These are phyloP conservation scores for Percopsis transmontana DNA, from an alignment of 2,113 vertebrate species.

Conservation along the genomic window DNA sequence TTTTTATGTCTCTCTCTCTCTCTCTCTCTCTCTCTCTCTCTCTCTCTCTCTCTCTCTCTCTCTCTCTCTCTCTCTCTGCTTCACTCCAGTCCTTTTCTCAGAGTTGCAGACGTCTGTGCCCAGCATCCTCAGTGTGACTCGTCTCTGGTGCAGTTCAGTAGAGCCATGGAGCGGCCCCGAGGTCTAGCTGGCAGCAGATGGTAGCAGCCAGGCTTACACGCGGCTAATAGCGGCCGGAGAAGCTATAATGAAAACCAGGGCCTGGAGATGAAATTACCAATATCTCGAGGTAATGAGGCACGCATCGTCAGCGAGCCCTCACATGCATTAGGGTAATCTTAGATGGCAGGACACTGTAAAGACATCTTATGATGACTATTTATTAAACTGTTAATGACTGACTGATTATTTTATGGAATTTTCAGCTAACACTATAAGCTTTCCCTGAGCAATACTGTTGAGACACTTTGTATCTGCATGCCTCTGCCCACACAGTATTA, in stretches of 20 bases:
- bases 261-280: constrained; percentile 80
- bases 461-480: constrained; percentile 66
- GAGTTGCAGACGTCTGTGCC: constrained; percentile 46
- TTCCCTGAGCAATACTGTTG: constrained; percentile 47
- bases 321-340: constrained; percentile 73
- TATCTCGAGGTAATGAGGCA: constrained; percentile 76
- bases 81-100: constrained; percentile 5
- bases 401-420: constrained; percentile 56
- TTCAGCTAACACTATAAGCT: constrained; percentile 56
- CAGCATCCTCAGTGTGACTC: constrained; percentile 48
- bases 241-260: constrained; percentile 79
- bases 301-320: constrained; percentile 58
- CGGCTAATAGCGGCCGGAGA: constrained; percentile 66
- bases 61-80: constrained; percentile 38
- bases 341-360: constrained; percentile 73
- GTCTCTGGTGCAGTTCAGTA: constrained; percentile 59
- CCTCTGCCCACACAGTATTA: constrained; percentile 52
- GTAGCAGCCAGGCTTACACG: constrained; percentile 69
- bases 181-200: constrained; percentile 73
- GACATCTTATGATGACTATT: constrained; percentile 67
- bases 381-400: constrained; percentile 60
- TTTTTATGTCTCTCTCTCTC: constrained; percentile 37
- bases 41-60: constrained; percentile 51
- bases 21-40: constrained; percentile 27
- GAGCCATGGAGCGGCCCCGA: constrained; percentile 68